Conservation (phyloP, 1,140 invertebrate species). For the Calosoma granatense region DNA sequence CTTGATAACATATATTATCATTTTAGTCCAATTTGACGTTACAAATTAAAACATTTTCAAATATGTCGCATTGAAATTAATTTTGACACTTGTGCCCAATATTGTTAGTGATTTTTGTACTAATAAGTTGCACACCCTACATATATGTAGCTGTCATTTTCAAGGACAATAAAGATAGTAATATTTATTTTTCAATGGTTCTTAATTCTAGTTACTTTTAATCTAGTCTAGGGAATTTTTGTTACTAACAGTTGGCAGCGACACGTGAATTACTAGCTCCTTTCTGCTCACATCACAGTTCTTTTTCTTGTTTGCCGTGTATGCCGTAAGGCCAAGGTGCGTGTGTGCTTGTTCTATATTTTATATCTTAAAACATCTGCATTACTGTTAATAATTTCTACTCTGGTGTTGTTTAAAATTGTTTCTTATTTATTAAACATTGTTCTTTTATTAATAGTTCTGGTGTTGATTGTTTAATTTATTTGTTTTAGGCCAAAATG, state of each 20-base stretch:
- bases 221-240: not conserved
- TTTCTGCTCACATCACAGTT: not conserved
- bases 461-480: not conserved
- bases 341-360: not conserved
- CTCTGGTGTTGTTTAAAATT: not conserved
- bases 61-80: no score
- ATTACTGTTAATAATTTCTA: not conserved
- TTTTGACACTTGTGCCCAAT: no score
- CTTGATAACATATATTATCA: no score
- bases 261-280: not conserved
- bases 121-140: no score
- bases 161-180: no score
- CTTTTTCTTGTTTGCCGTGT: not conserved
- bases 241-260: not conserved
- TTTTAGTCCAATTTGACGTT: no score
- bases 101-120: no score
- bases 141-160: no score
- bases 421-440: not conserved
- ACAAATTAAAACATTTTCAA: no score
- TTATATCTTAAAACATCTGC: not conserved
- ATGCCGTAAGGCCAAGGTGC: not conserved
- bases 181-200: no score
- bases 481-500: constrained; percentile 31
- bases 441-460: not conserved
- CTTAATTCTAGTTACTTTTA: no score